Base-by-base conservation (phyloP, 2,113 vertebrate species). In the Semnornis frantzii region DNA sequence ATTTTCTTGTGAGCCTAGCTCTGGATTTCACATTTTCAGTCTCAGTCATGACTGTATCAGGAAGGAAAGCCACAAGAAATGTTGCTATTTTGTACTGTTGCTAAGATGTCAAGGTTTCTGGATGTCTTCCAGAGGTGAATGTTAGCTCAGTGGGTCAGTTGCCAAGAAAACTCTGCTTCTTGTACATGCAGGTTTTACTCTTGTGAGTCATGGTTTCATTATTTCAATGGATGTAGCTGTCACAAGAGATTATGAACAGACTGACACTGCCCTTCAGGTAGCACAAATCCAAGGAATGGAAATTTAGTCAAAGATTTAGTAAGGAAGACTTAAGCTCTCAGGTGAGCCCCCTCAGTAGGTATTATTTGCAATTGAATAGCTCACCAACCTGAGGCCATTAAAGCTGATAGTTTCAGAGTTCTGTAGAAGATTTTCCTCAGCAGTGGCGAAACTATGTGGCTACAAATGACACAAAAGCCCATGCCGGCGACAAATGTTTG, bases 151-250 rank as follows among this genome's bases (percentile, higher is more conserved):
- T 31, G 65, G 57, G 72, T 63, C 50, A 66, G 50, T 13, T 85
- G 87, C 91, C 94, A 91, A 92, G 78, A 92, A 90, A 91, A 44
- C 17, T 64, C 57, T 80, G 23, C 52, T 74, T 42, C 91, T 74
- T 71, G 72, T 74, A 74, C 48, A 10, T 17, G 8, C 89, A 89
- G 62, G 75, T 94, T 95, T 92, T 73, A 44, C 10, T 54, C 10
- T 15, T 31, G 28, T 60, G 42, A 68, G 82, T 86, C 58, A 57
- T 25, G 24, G 30, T 75, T 58, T 62, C 10, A 2, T 65, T 83
- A 52, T 71, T 87, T 60, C 72, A 87, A 5, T 71, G 68, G 52
- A 59, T 28, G 17, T 33, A 70, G 66, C 50, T 13, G 4, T 30
- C 42, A n/a, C 0, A 0, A 85, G 71, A 48, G 37, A 39, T 64